A percentile compares a stretch with the other conserved stretches of the same genome.
phyloP scores from a whole-genome alignment of 92 coral and sea anemone genomes.

The Porites cylindrica region DNA sequence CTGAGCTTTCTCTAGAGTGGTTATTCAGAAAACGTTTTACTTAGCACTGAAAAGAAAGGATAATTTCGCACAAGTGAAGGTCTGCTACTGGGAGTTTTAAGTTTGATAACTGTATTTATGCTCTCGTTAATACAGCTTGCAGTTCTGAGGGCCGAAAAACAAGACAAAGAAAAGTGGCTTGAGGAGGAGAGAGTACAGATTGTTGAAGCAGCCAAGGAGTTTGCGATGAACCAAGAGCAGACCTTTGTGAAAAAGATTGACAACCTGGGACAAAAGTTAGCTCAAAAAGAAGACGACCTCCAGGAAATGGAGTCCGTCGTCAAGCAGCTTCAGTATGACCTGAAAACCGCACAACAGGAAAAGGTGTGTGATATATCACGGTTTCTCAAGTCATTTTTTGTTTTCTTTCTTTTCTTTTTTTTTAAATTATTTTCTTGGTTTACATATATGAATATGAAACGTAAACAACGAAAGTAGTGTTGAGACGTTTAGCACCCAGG shows the following conservation, averaged over 20 bases:
- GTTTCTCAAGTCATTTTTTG: no score
- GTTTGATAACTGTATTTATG: no score
- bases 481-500: slow-evolving; percentile 54
- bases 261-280: slow-evolving; percentile 49
- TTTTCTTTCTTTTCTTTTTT: no score
- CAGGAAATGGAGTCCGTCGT: slow-evolving; percentile 52
- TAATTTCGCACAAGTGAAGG: no score
- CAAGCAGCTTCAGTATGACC: slow-evolving; percentile 47
- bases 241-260: slow-evolving; percentile 53
- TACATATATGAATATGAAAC: no score
- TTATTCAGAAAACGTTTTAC: no score
- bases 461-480: no score
- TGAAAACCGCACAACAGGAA: slow-evolving; percentile 42
- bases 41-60: no score
- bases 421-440: no score
- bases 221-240: slow-evolving; percentile 81
- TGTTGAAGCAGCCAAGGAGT: slow-evolving; percentile 82
- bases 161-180: slow-evolving; percentile 57
- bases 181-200: slow-evolving; percentile 80
- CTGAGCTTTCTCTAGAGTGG: no score
- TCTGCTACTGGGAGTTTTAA: no score
- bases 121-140: slow-evolving; percentile 55
- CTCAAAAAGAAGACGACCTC: slow-evolving; percentile 70
- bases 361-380: slow-evolving; percentile 9
- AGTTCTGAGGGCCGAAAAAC: slow-evolving; percentile 58